Conservation (phyloP, 2,888 invertebrate species). For the Gryllus longicercus region DNA sequence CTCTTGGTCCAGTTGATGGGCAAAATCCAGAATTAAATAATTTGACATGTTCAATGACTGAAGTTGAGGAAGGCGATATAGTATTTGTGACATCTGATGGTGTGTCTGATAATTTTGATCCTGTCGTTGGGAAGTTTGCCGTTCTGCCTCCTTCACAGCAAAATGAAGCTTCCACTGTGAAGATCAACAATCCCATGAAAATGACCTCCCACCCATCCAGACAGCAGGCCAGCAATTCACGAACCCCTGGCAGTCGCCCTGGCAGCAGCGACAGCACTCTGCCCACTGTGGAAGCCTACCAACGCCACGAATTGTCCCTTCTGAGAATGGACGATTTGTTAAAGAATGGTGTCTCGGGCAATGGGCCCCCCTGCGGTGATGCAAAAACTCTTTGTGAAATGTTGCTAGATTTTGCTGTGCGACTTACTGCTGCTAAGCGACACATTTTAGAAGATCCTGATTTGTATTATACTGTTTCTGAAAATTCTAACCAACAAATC, state of each 20-base stretch:
- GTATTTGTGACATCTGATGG: conserved; percentile 88
- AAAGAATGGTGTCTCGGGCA: conserved; percentile 62
- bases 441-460: conserved; percentile 78
- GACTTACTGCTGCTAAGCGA: conserved; percentile 76
- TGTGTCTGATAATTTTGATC: conserved; percentile 86
- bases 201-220: conserved; percentile 18
- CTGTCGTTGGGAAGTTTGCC: conserved; percentile 85
- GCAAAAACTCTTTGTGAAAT: conserved; percentile 67
- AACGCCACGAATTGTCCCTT: conserved; percentile 70
- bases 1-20: conserved; percentile 82
- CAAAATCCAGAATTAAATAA: conserved; percentile 81
- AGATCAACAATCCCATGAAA: conserved; percentile 23
- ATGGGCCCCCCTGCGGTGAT: conserved; percentile 58
- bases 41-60: conserved; percentile 78
- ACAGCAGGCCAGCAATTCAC: conserved; percentile 20
- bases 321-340: conserved; percentile 72
- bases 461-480: conserved; percentile 58
- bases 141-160: conserved; percentile 42
- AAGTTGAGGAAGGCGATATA: conserved; percentile 74
- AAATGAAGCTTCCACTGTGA: not conserved
- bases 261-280: conserved; percentile 42
- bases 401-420: conserved; percentile 70
- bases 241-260: not conserved
- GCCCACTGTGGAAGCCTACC: conserved; percentile 68
- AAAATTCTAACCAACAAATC: conserved; percentile 7